Evolutionary conservation across 1,140 invertebrate species (phyloP).

Genomic region (Drosophila miranda): DNA sequence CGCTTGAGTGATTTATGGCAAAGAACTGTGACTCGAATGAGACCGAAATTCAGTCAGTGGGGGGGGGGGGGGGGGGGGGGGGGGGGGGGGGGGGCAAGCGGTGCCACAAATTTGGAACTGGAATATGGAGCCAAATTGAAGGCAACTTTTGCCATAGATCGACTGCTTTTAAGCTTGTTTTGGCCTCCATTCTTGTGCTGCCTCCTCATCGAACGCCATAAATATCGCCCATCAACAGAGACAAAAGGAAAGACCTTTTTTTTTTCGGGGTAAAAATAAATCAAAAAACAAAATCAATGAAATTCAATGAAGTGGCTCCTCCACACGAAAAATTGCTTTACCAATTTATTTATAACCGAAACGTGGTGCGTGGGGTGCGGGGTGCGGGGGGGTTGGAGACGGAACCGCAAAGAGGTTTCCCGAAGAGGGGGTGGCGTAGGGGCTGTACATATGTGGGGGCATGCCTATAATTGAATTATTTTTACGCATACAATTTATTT

Average conservation of each 20-base stretch:
- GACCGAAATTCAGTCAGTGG: neutral
- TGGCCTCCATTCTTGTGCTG: no score
- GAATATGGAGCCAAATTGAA: no score
- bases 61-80: no score
- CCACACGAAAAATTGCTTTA: slow-evolving; percentile 11
- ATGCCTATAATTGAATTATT: slow-evolving; percentile 71
- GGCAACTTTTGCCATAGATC: no score
- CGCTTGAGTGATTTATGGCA: slow-evolving; percentile 62
- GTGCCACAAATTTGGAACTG: no score
- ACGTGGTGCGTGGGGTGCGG: no score
- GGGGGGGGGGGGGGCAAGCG: no score
- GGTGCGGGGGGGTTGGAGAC: no score
- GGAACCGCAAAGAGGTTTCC: slow-evolving; percentile 32
- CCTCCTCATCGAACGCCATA: slow-evolving; percentile 1
- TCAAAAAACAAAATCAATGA: slow-evolving; percentile 65
- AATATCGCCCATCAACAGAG: slow-evolving; percentile 20
- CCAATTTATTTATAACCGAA: slow-evolving; percentile 45
- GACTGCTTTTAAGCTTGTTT: no score
- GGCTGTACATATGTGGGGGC: slow-evolving; percentile 2
- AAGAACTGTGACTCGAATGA: neutral
- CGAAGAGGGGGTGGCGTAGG: neutral
- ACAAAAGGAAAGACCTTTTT: slow-evolving; percentile 19
- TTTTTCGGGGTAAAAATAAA: slow-evolving; percentile 50
- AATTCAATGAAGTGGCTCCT: slow-evolving; percentile 65
- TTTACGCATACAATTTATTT: slow-evolving; percentile 77